Base-by-base conservation (phyloP, 2,797 vertebrate species). In the Sphenopsis melanotis region DNA sequence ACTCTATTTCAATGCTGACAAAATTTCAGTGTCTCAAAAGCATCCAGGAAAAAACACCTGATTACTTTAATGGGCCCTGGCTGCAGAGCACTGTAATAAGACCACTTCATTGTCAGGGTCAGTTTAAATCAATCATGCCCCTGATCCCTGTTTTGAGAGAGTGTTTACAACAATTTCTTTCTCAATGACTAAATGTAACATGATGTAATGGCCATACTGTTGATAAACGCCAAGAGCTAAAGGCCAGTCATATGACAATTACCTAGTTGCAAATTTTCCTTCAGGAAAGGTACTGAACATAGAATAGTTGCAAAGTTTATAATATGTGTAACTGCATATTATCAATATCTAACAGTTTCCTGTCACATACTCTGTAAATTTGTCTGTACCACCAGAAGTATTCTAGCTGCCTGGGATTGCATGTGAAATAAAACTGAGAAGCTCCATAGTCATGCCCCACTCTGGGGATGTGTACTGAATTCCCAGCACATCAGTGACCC, bases 81-180 rank as follows among this genome's bases (percentile, higher is more conserved):
- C 60, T 92, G 74, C 56, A 70, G 66, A 92, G 27, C 63, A 49
- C 50, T 93, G 56, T 81, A 84, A 92, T 90, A 59, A 91, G 84
- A 90, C 36, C 20, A 65, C 32, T 74, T 27, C 12, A 32, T 60
- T 78, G 29, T 88, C 95, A 96, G 84, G 34, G 50, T 63, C 77
- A 94, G 50, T 94, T 95, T 91, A 92, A 94, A 95, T 86, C 63
- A 69, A 84, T 89, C 75, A 36, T 92, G 49, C 17, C 57, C 75
- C 50, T 80, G 93, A 90, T 82, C 30, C 18, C 13, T 59, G 24
- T 61, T 69, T 59, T 56, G 55, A 4, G 7, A 47, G 44, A 53
- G 24, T 77, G 49, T 83, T 93, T 72, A 66, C 50, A 71, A 19
- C 37, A 81, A 82, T 69, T 88, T 90, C 68, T 84, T 94, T 76